Base-by-base conservation (phyloP, 1,140 invertebrate genomes). In the Drosophila biarmipes region DNA sequence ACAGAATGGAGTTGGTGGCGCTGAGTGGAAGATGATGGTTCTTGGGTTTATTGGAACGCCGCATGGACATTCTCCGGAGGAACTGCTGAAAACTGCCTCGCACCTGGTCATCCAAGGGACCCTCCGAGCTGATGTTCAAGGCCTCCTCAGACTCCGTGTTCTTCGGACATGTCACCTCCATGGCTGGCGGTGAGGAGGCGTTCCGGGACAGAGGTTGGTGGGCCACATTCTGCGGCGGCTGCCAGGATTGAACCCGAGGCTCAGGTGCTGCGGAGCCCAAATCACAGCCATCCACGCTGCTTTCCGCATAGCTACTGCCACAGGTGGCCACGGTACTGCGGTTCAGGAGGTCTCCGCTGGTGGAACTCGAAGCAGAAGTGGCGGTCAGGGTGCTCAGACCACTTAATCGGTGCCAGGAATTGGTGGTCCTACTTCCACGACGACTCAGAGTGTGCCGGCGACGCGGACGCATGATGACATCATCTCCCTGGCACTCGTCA, bases 401-500 rank as follows among this genome's bases (percentile, higher is more conserved):
- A 40, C 86, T 90, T 6, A 90, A 37, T 5, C 86, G 78, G 59
- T 89, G 73, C 78, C 73, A 72, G 1, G 80, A 89, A 51, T 84
- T 90, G 17, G 59, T 37, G 14, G 75, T 84, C 17, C 71, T 79
- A 54, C 80, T 76, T 21, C 55, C 48, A 0, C 66, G 67, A 3
- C 85, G 80, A 10, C 72, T 74, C 2, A 73, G 24, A 4, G 73
- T 51, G 2, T 53, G 48, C 1, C 82, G 66, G 2, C 87, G 84
- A 5, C 90, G 78, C n/a, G 90, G 85, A 5, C 89, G 71, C 73
- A 92, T 71, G 11, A 91, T 81, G 0, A 92, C 85, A 59, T 89
- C 89, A 15, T 92, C 91, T 4, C 74, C 89, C 37, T 93, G 93
- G 71, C 94, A 95, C 72, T 95, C 94, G 57, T 95, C 94, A 8